Conservation (phyloP, 2,888 invertebrate genomes). For the Ophion costatus region DNA sequence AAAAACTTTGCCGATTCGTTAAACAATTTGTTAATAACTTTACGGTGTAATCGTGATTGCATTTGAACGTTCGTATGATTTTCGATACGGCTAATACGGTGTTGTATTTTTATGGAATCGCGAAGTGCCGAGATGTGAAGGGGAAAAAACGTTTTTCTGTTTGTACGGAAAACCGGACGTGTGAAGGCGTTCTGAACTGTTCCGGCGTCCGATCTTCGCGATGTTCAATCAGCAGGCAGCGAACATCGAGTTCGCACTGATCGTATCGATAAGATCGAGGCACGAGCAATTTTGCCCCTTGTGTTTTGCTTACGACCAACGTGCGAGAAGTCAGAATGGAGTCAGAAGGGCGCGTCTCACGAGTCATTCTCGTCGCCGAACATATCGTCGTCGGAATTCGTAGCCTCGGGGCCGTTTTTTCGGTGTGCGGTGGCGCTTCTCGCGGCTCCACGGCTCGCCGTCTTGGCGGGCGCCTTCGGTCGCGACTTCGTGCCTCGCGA, state of each 20-base stretch:
- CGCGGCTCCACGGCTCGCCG: slow-evolving; percentile 40
- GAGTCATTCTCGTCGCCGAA: slow-evolving; percentile 68
- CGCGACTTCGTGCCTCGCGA: slow-evolving; percentile 74
- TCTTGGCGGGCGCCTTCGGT: slow-evolving; percentile 56
- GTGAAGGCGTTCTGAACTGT: background rate
- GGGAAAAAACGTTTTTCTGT: background rate
- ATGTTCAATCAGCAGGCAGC: background rate
- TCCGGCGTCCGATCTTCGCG: background rate
- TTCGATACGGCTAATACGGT: too few species aligned
- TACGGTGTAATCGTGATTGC: too few species aligned
- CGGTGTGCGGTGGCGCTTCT: background rate
- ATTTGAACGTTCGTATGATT: too few species aligned
- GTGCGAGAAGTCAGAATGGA: background rate
- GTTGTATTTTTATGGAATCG: background rate
- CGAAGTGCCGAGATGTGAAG: background rate
- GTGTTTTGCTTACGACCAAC: slow-evolving; percentile 14
- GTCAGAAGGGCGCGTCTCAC: slow-evolving; percentile 36
- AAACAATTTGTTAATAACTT: too few species aligned
- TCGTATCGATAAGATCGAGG: background rate
- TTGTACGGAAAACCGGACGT: background rate
- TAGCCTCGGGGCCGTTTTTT: slow-evolving; percentile 44
- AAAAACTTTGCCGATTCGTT: too few species aligned
- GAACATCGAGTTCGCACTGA: background rate
- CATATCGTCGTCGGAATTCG: slow-evolving; percentile 75
- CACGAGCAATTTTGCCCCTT: background rate